phyloP scores from a whole-genome alignment of 1,140 invertebrate species.

The Dinoponera quadriceps region DNA sequence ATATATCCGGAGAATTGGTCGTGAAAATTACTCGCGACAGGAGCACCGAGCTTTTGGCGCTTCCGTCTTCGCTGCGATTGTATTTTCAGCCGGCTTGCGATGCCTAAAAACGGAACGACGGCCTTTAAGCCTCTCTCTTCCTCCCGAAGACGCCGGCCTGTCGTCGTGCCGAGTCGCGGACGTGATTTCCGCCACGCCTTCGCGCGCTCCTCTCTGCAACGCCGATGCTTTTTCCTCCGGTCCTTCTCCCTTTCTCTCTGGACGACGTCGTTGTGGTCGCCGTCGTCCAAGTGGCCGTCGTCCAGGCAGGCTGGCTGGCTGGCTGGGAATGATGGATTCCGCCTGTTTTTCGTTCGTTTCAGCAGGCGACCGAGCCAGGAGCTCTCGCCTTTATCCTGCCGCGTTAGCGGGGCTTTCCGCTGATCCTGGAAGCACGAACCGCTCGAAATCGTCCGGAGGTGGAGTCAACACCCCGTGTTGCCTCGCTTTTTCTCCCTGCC shows the following conservation, averaged over 20 bases:
- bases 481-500: conserved; percentile 57
- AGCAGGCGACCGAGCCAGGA: conserved; percentile 61
- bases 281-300: conserved; percentile 44
- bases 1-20: background rate
- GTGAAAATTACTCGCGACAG: background rate
- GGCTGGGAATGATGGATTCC: conserved; percentile 68
- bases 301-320: conserved; percentile 30
- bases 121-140: conserved; percentile 47
- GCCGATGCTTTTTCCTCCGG: conserved; percentile 36
- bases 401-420: conserved; percentile 81
- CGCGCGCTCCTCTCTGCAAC: conserved; percentile 22
- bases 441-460: conserved; percentile 81
- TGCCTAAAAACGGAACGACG: conserved; percentile 30
- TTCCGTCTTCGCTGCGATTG: background rate
- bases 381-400: conserved; percentile 77
- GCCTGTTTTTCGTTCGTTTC: conserved; percentile 68
- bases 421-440: conserved; percentile 82
- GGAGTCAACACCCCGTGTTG: conserved; percentile 76
- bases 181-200: conserved; percentile 58
- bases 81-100: conserved; percentile 11
- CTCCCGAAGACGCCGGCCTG: conserved; percentile 39
- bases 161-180: conserved; percentile 12
- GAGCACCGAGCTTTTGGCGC: background rate
- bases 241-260: background rate
- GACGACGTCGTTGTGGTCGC: background rate